Conservation (phyloP, 2,797 vertebrate genomes). For the Hoplostethus mediterraneus region DNA sequence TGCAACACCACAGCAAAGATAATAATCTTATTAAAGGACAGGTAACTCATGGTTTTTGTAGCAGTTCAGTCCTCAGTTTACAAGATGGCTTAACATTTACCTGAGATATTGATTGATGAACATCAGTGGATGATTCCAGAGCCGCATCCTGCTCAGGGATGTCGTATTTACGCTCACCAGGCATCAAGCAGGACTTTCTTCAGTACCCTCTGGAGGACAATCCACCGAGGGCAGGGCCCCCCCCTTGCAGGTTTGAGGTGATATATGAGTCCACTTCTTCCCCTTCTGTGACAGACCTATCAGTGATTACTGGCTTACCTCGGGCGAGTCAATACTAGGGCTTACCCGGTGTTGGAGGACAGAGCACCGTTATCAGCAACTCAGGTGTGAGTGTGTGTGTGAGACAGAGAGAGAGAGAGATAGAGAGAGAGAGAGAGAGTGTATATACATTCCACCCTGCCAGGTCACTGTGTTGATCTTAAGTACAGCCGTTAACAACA, state of each 20-base stretch:
- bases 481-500: slow-evolving; percentile 35
- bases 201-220: slow-evolving; percentile 32
- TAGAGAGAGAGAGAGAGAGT: no score
- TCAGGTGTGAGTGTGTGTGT: slow-evolving; percentile 16
- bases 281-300: slow-evolving; percentile 50
- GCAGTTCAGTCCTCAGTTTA: no score
- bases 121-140: no score
- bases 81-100: no score
- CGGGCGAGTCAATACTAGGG: slow-evolving; percentile 34
- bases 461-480: slow-evolving; percentile 15
- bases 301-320: slow-evolving; percentile 40
- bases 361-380: slow-evolving; percentile 34
- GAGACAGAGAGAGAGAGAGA: no score
- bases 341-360: slow-evolving; percentile 48
- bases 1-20: no score
- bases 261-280: slow-evolving; percentile 43
- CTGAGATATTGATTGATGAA: no score
- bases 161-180: no score
- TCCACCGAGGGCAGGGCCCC: slow-evolving; percentile 43
- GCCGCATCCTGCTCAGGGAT: no score
- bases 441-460: slow-evolving; percentile 11
- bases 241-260: slow-evolving; percentile 52
- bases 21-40: no score
- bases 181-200: slow-evolving; percentile 13
- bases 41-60: no score